Conservation (phyloP, 2,113 vertebrate genomes). For the Opisthocomus hoazin region DNA sequence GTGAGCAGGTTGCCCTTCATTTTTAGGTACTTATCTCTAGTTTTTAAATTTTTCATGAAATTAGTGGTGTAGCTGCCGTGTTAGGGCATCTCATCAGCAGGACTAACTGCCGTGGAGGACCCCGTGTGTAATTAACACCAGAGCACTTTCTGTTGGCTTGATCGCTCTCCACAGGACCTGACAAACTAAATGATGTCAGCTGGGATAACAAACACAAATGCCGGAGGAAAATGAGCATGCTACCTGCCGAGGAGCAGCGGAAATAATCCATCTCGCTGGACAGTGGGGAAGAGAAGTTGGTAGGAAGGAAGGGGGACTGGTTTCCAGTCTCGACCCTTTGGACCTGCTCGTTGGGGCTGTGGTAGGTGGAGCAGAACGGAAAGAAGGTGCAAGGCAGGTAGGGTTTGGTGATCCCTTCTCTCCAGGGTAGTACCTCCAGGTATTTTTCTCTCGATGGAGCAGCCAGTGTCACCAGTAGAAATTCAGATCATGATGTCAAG, state of each 20-base stretch:
- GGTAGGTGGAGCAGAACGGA: not conserved
- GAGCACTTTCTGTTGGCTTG: not conserved
- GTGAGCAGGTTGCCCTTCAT: not conserved
- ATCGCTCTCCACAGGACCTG: not conserved
- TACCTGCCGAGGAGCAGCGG: not conserved
- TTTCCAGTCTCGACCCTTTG: not conserved
- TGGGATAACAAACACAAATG: not conserved
- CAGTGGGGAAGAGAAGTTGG: not conserved
- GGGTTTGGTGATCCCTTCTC: not conserved
- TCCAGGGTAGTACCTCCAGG: not conserved
- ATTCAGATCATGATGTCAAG: not conserved
- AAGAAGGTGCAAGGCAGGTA: not conserved
- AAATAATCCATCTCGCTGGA: not conserved
- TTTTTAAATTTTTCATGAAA: not conserved
- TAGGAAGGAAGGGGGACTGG: not conserved
- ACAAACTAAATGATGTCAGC: not conserved
- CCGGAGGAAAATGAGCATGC: not conserved
- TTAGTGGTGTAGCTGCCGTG: not conserved
- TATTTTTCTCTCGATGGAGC: not conserved
- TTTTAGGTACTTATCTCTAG: not conserved
- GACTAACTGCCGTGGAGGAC: not conserved
- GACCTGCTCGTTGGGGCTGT: not conserved
- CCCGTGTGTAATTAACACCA: not conserved
- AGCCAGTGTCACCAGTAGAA: not conserved
- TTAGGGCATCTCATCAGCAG: not conserved